Evolutionary conservation across 2,888 invertebrate genomes (phyloP).

Genomic region (Lacanobia wlatinum): DNA sequence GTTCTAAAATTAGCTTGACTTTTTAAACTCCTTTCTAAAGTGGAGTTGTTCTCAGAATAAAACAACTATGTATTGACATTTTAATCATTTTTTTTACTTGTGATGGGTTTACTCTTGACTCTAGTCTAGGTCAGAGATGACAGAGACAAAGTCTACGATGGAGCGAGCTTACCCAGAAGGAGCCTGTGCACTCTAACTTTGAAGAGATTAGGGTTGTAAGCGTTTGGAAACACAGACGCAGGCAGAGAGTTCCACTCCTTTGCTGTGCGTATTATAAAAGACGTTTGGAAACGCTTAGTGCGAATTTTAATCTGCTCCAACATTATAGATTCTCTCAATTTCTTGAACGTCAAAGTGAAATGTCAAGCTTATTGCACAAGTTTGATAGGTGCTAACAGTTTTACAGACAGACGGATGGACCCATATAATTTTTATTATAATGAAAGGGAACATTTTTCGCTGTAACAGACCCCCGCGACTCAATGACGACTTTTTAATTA

Average conservation of each 20-base stretch:
- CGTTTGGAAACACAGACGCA: too few relatives aligned
- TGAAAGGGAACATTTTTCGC: conserved; percentile 59
- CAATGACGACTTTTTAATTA: conserved; percentile 64
- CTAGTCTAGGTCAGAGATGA: too few relatives aligned
- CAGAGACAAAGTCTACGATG: too few relatives aligned
- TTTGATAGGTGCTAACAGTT: conserved; percentile 59
- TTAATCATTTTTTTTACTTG: too few relatives aligned
- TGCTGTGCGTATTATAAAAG: too few relatives aligned
- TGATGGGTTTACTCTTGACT: too few relatives aligned
- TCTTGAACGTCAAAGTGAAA: conserved; percentile 33
- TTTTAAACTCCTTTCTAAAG: neutral
- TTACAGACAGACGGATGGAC: conserved; percentile 51
- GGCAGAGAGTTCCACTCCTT: too few relatives aligned
- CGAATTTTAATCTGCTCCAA: neutral
- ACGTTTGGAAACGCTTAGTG: too few relatives aligned
- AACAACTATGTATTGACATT: conserved; percentile 15
- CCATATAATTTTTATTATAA: conserved; percentile 53
- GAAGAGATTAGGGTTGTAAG: too few relatives aligned
- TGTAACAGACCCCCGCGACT: conserved; percentile 47
- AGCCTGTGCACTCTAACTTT: too few relatives aligned
- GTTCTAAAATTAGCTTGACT: conserved; percentile 1
- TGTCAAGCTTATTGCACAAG: conserved; percentile 45
- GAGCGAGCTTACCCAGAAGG: too few relatives aligned
- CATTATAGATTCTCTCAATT: conserved; percentile 22
- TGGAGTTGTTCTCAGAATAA: neutral